Conservation (phyloP, 2,797 vertebrate species). For the Bucorvus abyssinicus region DNA sequence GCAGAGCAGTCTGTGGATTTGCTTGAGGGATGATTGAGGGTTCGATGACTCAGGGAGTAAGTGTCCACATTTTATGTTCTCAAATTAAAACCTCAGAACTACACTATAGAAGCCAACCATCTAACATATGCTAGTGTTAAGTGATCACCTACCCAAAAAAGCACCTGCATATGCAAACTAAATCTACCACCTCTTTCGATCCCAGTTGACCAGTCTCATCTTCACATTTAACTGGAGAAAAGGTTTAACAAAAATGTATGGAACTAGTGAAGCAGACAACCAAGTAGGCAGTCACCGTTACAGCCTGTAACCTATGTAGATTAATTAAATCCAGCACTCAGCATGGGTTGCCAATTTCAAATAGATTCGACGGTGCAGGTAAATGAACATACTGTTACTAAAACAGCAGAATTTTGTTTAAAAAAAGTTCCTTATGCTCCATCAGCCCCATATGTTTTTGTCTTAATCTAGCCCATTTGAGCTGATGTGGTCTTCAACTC, state of each 20-base stretch:
- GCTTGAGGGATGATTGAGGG: not conserved
- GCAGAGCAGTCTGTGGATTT: not conserved
- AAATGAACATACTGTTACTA: not conserved
- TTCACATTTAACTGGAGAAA: not conserved
- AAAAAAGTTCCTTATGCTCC: not conserved
- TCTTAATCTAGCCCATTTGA: not conserved
- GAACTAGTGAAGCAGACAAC: not conserved
- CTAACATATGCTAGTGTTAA: not conserved
- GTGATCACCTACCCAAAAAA: not conserved
- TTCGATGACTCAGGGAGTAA: not conserved
- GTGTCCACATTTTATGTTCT: not conserved
- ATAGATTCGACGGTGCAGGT: not conserved
- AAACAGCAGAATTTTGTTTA: not conserved
- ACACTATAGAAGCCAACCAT: not conserved
- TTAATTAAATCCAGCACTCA: not conserved
- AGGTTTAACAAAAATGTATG: not conserved
- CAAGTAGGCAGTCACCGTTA: not conserved
- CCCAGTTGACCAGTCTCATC: not conserved
- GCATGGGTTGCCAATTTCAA: not conserved
- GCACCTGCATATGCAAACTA: not conserved
- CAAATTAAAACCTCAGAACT: not conserved
- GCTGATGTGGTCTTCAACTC: not conserved
- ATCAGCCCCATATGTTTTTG: not conserved
- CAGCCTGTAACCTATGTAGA: not conserved
- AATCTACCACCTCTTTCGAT: not conserved